A percentile compares a stretch with the other conserved stretches of the same genome.
Conservation (phyloP, 2,797 vertebrate genomes). For the Gallinago solitaria region DNA sequence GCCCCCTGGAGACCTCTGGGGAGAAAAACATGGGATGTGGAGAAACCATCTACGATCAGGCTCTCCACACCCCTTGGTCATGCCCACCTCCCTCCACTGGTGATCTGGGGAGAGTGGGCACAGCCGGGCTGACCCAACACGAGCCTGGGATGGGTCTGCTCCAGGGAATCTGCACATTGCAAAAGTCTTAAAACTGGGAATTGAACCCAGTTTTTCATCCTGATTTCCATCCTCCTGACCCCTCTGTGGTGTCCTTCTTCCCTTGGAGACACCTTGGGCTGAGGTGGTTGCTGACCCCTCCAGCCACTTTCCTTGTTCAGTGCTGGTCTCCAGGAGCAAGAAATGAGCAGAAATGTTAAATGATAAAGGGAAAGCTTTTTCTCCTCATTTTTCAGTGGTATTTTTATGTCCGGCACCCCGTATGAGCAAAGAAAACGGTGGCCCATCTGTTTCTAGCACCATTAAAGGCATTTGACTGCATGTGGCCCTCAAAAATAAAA, state of each 20-base stretch:
- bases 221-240: neutral
- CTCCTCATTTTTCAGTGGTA: neutral
- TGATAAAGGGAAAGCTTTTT: neutral
- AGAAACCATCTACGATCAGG: neutral
- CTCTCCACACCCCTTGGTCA: accelerated
- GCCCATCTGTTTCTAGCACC: conserved; percentile 49
- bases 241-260: neutral
- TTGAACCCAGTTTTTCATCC: neutral
- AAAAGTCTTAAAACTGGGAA: neutral
- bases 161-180: neutral
- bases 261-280: neutral
- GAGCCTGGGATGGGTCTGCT: neutral
- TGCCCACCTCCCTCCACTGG: neutral
- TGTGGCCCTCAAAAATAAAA: conserved; percentile 62
- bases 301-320: neutral
- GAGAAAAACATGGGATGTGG: neutral
- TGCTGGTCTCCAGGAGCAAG: neutral
- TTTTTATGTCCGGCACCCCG: conserved; percentile 1
- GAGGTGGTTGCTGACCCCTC: accelerated
- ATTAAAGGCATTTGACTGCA: conserved; percentile 47
- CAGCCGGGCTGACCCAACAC: neutral
- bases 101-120: neutral
- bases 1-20: neutral
- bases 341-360: neutral
- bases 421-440: neutral